Evolutionary conservation across 2,797 vertebrate species (phyloP).

Genomic region (Staurois parvus): DNA sequence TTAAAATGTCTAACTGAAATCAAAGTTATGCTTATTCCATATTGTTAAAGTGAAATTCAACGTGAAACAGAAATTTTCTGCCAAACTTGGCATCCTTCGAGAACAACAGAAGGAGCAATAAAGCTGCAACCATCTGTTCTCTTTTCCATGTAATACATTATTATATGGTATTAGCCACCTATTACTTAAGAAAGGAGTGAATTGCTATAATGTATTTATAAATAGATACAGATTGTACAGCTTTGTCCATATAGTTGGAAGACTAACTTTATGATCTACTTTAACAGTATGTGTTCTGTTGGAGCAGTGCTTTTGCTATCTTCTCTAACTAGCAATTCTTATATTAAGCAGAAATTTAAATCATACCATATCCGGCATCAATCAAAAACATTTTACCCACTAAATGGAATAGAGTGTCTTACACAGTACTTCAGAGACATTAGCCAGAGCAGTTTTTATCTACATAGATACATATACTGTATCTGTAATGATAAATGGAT

Average conservation of each 20-base stretch:
- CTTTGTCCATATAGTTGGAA: background rate
- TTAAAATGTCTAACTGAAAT: background rate
- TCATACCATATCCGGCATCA: background rate
- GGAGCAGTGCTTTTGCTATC: background rate
- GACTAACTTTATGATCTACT: background rate
- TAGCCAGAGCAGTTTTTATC: conserved; percentile 4
- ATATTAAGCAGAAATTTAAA: background rate
- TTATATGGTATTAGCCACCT: conserved; percentile 14
- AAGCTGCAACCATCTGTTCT: conserved; percentile 21
- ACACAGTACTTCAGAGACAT: background rate
- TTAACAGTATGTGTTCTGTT: background rate
- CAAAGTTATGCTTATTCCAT: background rate
- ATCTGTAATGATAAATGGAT: background rate
- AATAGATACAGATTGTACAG: conserved; percentile 9
- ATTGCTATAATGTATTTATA: conserved; percentile 5
- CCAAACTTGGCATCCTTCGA: conserved; percentile 15
- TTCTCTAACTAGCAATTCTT: background rate
- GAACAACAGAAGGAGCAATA: conserved; percentile 25
- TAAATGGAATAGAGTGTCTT: background rate
- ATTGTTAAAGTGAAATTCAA: background rate
- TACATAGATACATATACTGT: background rate
- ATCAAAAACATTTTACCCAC: background rate
- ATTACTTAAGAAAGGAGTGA: conserved; percentile 13
- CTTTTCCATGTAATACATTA: background rate
- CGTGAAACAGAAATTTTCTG: background rate